Percentiles rank a stretch among this genome's conserved stretches.
Conservation (phyloP, 1,140 invertebrate genomes). For the Macrocentrus cingulum region DNA sequence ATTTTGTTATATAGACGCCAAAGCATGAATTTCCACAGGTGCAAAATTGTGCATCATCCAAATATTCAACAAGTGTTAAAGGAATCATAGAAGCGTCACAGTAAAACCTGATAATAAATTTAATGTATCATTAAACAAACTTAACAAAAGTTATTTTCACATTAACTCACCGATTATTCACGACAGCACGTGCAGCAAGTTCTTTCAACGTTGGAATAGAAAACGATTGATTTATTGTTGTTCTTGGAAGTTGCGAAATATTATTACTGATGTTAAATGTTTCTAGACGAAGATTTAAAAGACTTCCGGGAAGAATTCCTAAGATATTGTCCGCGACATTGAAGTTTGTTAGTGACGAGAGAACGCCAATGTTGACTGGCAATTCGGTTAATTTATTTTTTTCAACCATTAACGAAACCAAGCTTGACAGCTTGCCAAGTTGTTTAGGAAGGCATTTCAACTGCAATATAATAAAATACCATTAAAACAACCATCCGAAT, state of each 20-base stretch:
- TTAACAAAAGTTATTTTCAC: too few relatives aligned
- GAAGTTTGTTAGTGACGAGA: slow-evolving; percentile 61
- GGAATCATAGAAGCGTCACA: slow-evolving; percentile 66
- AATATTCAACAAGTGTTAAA: slow-evolving; percentile 61
- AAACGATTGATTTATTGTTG: background rate
- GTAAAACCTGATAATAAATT: slow-evolving; percentile 49
- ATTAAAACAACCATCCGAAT: too few relatives aligned
- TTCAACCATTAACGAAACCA: slow-evolving; percentile 62
- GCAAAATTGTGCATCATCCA: slow-evolving; percentile 66
- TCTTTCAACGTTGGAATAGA: slow-evolving; percentile 19
- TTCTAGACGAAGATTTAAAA: slow-evolving; percentile 60
- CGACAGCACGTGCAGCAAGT: slow-evolving; percentile 21
- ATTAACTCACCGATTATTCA: slow-evolving; percentile 28
- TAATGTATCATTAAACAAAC: too few relatives aligned
- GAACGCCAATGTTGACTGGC: slow-evolving; percentile 55
- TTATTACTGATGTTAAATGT: slow-evolving; percentile 63
- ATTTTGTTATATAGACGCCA: slow-evolving; percentile 50
- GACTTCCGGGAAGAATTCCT: slow-evolving; percentile 53
- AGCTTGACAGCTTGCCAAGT: slow-evolving; percentile 62
- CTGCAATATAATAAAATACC: slow-evolving; percentile 32
- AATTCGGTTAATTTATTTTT: slow-evolving; percentile 55
- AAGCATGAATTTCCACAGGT: slow-evolving; percentile 65
- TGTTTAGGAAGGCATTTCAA: slow-evolving; percentile 60
- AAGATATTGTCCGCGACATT: slow-evolving; percentile 25
- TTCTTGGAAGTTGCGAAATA: slow-evolving; percentile 42